phyloP scores from a whole-genome alignment of 2,888 invertebrate genomes.

The Drosophila greeni region DNA sequence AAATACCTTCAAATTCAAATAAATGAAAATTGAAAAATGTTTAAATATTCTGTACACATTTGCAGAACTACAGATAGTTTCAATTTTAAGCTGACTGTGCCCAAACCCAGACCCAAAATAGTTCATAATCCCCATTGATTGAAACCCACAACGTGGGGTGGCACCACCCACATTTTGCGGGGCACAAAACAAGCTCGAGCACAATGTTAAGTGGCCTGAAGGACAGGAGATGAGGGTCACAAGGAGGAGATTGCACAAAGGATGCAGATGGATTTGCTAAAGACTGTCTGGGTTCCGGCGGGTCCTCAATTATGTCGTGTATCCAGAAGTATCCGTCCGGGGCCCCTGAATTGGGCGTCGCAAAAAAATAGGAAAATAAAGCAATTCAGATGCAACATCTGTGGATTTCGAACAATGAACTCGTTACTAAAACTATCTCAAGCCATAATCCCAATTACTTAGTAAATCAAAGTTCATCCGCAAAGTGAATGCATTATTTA shows the following conservation, averaged over 20 bases:
- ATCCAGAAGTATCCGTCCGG: constrained; percentile 16
- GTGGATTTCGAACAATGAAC: neutral
- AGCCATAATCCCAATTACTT: neutral
- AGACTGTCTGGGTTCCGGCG: constrained; percentile 27
- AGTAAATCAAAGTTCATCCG: constrained; percentile 1
- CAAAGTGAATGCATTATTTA: constrained; percentile 5
- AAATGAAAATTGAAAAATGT: neutral
- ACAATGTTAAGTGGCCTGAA: constrained; percentile 46
- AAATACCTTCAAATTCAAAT: too few species aligned
- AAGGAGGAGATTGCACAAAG: constrained; percentile 16
- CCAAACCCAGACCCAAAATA: constrained; percentile 53
- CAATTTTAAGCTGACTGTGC: neutral
- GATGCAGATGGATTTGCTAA: constrained; percentile 29
- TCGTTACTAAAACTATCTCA: neutral
- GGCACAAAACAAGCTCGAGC: constrained; percentile 25
- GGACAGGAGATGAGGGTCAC: neutral
- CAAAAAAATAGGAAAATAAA: neutral
- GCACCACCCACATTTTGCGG: neutral
- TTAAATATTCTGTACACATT: neutral
- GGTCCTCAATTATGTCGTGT: constrained; percentile 30
- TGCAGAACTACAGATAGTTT: too few species aligned
- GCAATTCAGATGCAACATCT: neutral
- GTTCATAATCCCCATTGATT: constrained; percentile 70
- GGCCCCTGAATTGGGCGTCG: neutral
- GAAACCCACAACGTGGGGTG: constrained; percentile 27